Evolutionary conservation across 1,140 invertebrate species (phyloP).

Genomic region (Lordiphosa clarofinis): DNA sequence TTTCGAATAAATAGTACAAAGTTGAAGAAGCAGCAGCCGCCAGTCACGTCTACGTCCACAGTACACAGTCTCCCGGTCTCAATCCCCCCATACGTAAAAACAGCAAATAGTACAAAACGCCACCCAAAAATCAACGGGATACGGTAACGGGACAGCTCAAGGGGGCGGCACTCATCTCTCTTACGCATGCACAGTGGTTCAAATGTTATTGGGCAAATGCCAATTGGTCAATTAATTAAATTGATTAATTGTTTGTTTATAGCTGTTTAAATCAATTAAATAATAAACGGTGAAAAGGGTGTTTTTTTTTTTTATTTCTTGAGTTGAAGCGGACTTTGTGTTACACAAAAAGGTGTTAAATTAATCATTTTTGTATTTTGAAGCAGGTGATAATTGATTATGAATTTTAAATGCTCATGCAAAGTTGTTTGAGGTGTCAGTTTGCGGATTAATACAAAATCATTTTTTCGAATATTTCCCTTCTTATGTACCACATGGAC

Average conservation of each 20-base stretch:
- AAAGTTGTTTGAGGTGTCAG: too few relatives aligned
- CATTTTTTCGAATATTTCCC: too few relatives aligned
- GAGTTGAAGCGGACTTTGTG: conserved; percentile 17
- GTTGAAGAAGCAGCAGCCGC: conserved; percentile 63
- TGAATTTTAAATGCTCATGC: background rate
- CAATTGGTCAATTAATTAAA: conserved; percentile 31
- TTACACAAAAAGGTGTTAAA: conserved; percentile 19
- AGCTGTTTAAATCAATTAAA: conserved; percentile 11
- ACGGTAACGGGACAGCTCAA: conserved; percentile 22
- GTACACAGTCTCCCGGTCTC: conserved; percentile 21
- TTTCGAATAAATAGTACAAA: conserved; percentile 77
- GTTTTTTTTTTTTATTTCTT: too few relatives aligned
- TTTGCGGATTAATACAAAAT: too few relatives aligned
- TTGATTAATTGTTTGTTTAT: conserved; percentile 43
- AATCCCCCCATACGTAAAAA: conserved; percentile 55
- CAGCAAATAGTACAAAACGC: conserved; percentile 56
- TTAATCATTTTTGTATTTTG: conserved; percentile 13
- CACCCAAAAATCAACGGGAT: conserved; percentile 9
- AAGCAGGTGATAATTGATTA: conserved; percentile 28
- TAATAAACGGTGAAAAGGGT: conserved; percentile 11
- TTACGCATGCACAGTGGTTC: conserved; percentile 59
- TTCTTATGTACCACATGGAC: too few relatives aligned
- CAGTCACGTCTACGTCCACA: conserved; percentile 18
- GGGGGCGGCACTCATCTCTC: conserved; percentile 31
- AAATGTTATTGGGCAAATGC: conserved; percentile 9